Evolutionary conservation across 2,797 vertebrate genomes (phyloP).

Genomic region (Cryptoblepharus egeriae): DNA sequence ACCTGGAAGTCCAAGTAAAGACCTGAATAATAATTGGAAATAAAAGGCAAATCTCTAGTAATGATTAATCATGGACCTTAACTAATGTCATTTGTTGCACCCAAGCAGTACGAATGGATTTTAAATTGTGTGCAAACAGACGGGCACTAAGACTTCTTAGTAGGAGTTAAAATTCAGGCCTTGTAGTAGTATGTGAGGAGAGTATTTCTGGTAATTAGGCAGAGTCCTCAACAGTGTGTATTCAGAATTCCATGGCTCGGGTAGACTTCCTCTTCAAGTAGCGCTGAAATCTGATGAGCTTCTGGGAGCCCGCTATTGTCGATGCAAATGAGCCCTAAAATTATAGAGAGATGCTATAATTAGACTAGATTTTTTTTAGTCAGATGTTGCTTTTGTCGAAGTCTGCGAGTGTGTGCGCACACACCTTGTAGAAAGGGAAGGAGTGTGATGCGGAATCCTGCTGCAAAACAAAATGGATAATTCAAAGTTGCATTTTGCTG

Average conservation of each 20-base stretch:
- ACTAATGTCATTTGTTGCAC: background rate
- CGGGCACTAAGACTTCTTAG: background rate
- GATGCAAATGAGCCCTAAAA: conserved; percentile 22
- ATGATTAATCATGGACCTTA: background rate
- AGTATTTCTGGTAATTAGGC: conserved; percentile 18
- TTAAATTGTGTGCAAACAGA: conserved; percentile 10
- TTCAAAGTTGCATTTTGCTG: background rate
- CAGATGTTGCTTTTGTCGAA: conserved; percentile 14
- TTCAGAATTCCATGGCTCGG: background rate
- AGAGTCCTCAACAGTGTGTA: conserved; percentile 1
- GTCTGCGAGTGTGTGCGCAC: background rate
- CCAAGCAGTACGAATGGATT: background rate
- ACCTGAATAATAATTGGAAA: background rate
- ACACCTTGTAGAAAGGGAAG: background rate
- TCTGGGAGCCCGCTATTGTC: background rate
- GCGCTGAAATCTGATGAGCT: conserved; percentile 11
- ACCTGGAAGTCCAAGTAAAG: background rate
- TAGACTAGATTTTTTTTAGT: background rate
- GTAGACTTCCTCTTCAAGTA: conserved; percentile 6
- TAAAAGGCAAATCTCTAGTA: background rate
- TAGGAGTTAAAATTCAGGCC: background rate
- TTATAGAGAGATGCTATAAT: conserved; percentile 14
- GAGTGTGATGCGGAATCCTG: background rate
- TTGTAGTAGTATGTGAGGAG: background rate
- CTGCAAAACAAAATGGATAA: background rate